Evolutionary conservation across 2,113 vertebrate genomes (phyloP).

Genomic region (Crotophaga sulcirostris): DNA sequence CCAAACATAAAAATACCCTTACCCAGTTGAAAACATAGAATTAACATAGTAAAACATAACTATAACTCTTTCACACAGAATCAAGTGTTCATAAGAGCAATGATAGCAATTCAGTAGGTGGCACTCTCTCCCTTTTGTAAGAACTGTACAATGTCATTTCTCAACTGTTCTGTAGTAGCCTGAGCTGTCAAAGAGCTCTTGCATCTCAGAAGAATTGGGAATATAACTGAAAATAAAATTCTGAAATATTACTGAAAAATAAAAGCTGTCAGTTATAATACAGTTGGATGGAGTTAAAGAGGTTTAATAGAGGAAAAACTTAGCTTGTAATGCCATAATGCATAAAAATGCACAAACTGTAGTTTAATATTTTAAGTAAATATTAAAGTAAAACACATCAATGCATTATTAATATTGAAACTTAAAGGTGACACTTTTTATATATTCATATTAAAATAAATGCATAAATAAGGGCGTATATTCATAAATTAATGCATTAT

Average conservation of each 20-base stretch:
- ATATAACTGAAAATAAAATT: neutral
- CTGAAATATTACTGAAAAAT: neutral
- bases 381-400: neutral
- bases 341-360: neutral
- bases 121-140: conserved; percentile 30
- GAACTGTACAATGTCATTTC: neutral
- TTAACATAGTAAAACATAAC: neutral
- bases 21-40: neutral
- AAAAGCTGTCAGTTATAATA: neutral
- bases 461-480: neutral
- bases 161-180: neutral
- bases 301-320: neutral
- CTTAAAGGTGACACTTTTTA: neutral
- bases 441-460: neutral
- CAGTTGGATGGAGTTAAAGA: neutral
- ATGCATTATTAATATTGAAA: neutral
- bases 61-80: neutral
- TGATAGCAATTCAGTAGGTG: conserved; percentile 31
- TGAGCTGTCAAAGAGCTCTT: neutral
- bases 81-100: neutral
- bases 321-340: neutral
- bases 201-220: neutral
- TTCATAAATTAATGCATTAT: neutral
- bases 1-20: neutral
- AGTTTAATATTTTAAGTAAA: neutral